Evolutionary conservation across 2,888 invertebrate species (phyloP).

Genomic region (Sinodicranocentrus sp.): DNA sequence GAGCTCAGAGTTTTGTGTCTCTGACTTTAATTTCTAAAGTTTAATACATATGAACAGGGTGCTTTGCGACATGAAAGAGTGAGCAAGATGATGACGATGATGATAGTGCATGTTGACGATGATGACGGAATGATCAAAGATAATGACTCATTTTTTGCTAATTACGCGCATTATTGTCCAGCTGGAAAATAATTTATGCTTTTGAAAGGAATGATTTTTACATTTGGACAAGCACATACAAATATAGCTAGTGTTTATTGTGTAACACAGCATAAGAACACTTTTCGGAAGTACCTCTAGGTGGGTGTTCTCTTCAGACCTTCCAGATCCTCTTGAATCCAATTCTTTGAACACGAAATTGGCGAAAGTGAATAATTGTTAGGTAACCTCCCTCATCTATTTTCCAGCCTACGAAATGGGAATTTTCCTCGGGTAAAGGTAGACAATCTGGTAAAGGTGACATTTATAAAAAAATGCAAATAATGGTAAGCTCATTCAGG

Average conservation of each 20-base stretch:
- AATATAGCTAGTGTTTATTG: neutral
- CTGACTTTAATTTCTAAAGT: too few relatives aligned
- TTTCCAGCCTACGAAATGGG: neutral
- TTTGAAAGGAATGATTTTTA: neutral
- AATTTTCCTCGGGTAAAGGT: conserved; percentile 20
- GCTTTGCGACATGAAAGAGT: conserved; percentile 39
- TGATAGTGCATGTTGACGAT: conserved; percentile 5
- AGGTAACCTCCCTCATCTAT: too few relatives aligned
- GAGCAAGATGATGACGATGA: neutral
- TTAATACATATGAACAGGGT: too few relatives aligned
- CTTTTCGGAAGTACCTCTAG: neutral
- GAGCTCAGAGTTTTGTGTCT: too few relatives aligned
- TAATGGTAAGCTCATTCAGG: too few relatives aligned
- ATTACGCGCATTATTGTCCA: conserved; percentile 44
- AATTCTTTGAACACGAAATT: neutral
- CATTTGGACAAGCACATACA: neutral
- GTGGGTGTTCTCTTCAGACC: conserved; percentile 1
- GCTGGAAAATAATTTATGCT: neutral
- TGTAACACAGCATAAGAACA: neutral
- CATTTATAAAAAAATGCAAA: too few relatives aligned
- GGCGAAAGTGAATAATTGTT: too few relatives aligned
- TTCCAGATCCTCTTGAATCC: too few relatives aligned
- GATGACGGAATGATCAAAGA: conserved; percentile 38
- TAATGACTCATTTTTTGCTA: conserved; percentile 58
- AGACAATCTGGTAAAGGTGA: too few relatives aligned